Evolutionary conservation across 92 coral and sea anemone genomes (phyloP).

Genomic region (Anthopleura xanthogrammica): DNA sequence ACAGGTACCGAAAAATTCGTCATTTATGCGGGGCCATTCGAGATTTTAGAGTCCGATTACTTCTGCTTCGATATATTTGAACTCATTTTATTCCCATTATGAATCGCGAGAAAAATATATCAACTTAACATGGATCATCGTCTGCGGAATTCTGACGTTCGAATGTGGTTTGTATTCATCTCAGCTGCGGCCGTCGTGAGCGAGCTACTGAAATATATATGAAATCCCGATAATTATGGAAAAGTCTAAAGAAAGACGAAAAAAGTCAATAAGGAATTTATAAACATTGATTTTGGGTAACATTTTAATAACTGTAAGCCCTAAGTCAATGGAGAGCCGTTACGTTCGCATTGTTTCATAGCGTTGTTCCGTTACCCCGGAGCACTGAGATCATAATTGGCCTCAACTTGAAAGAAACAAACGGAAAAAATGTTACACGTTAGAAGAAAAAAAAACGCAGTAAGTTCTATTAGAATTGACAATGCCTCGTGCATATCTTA

Average conservation of each 20-base stretch:
- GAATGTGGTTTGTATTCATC: not conserved
- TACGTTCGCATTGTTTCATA: slow-evolving; percentile 82
- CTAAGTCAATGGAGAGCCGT: slow-evolving; percentile 60
- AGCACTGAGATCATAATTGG: not conserved
- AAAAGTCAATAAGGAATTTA: slow-evolving; percentile 32
- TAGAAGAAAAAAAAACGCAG: not conserved
- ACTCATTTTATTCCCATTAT: slow-evolving; percentile 39
- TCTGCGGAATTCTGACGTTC: not conserved
- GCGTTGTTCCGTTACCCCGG: slow-evolving; percentile 85
- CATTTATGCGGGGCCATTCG: slow-evolving; percentile 16
- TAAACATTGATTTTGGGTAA: slow-evolving; percentile 73
- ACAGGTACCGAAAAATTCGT: slow-evolving; percentile 30
- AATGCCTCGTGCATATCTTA: slow-evolving; percentile 33
- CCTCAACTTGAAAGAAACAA: not conserved
- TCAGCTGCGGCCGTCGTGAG: not conserved
- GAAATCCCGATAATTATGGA: not conserved
- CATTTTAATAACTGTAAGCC: slow-evolving; percentile 74
- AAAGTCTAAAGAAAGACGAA: slow-evolving; percentile 1
- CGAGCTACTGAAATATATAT: not conserved
- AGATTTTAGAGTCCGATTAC: slow-evolving; percentile 29
- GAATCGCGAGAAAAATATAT: slow-evolving; percentile 49
- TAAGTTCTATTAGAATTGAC: not conserved
- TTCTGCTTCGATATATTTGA: slow-evolving; percentile 31
- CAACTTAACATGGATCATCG: slow-evolving; percentile 42
- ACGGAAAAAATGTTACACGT: not conserved